Conservation (phyloP, 1,140 invertebrate genomes). For the Hycleus cichorii region DNA sequence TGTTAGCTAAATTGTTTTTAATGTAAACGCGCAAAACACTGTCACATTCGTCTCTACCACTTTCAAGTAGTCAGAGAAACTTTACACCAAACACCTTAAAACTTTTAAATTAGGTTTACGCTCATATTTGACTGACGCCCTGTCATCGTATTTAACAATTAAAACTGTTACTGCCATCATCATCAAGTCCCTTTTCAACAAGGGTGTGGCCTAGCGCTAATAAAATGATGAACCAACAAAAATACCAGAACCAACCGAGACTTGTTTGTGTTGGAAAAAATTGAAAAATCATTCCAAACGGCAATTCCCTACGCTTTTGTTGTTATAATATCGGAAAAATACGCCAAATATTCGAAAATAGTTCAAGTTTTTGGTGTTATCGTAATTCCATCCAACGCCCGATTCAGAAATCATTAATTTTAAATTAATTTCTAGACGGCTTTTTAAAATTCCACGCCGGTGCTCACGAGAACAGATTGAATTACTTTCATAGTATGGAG, state of each 20-base stretch:
- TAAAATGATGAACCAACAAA: slow-evolving; percentile 13
- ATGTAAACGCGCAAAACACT: slow-evolving; percentile 5
- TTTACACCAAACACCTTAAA: slow-evolving; percentile 10
- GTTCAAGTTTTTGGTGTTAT: too few species aligned
- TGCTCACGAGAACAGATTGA: too few species aligned
- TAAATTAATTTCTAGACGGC: too few species aligned
- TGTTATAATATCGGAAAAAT: not conserved
- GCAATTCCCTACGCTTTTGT: not conserved
- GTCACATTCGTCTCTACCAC: slow-evolving; percentile 1
- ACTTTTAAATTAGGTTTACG: slow-evolving; percentile 20
- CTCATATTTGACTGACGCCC: slow-evolving; percentile 19
- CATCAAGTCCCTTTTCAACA: not conserved
- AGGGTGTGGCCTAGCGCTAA: slow-evolving; percentile 1
- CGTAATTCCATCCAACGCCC: too few species aligned
- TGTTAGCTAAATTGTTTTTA: slow-evolving; percentile 12
- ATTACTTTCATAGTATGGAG: too few species aligned
- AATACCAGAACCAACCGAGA: not conserved
- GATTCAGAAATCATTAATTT: too few species aligned
- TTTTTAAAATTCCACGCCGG: too few species aligned
- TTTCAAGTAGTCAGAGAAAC: not conserved
- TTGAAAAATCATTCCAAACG: not conserved
- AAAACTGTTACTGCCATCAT: not conserved
- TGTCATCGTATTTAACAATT: slow-evolving; percentile 20
- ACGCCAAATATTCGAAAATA: too few species aligned
- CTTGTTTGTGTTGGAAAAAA: not conserved